These are phyloP conservation scores for Conus betulinus DNA, from an alignment of 1,140 invertebrate species.

Conservation along the genomic window DNA sequence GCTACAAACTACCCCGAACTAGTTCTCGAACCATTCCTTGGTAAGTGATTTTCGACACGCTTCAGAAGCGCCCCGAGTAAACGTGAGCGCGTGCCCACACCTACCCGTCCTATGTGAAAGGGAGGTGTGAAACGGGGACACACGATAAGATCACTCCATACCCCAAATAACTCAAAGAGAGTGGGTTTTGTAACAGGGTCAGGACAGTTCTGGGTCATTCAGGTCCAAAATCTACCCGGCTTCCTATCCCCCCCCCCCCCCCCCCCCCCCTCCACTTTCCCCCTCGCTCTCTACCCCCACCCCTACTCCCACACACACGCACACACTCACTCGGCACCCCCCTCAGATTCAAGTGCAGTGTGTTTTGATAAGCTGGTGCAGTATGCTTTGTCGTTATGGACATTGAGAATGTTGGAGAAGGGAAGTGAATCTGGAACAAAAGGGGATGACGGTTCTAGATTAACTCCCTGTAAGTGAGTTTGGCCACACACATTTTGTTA, in stretches of 20 bases:
- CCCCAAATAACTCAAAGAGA: background rate
- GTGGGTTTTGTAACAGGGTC: background rate
- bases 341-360: no score
- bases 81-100: no score
- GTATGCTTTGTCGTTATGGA: background rate
- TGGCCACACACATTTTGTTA: background rate
- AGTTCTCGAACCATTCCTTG: no score
- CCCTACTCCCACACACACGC: no score
- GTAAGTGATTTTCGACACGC: no score
- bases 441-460: background rate
- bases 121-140: background rate
- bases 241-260: no score
- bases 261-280: background rate
- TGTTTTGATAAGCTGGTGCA: background rate
- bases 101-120: no score
- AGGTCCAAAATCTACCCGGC: no score
- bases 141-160: background rate
- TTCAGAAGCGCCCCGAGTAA: no score
- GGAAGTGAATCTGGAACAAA: no score
- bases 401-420: background rate
- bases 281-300: no score
- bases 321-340: background rate
- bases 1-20: no score
- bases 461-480: background rate
- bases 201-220: background rate